Base-by-base conservation (phyloP, 1,140 invertebrate genomes). In the Aphidius gifuensis region DNA sequence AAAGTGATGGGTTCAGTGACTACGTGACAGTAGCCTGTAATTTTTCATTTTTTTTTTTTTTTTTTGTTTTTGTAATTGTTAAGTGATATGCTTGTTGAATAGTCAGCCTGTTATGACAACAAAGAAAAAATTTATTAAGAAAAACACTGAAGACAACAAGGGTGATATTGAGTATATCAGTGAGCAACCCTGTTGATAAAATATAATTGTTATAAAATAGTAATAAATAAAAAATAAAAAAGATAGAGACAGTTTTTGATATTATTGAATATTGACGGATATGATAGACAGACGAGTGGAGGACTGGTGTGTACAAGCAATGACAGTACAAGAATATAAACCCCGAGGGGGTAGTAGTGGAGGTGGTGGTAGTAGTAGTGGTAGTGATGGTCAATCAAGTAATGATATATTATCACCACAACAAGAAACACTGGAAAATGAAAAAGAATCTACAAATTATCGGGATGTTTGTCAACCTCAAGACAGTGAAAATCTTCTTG, bases 241-340 rank as follows among this genome's bases (percentile, higher is more conserved):
- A 47, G 45, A 9, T 16, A 16, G 16, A 44, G 40, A 9, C 38
- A 58, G 40, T 45, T 63, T 32, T 32, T 32, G 4, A 32, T 3
- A 32, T 32, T 3, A 32, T 32, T 32, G 23, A 32, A 32, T 40
- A 16, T 39, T 39, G 11, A 11, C 23, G 55, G 67, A 46, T 56
- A 73, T 73, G 69, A 69, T 70, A 62, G 69, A 70, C 69, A 67
- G 61, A 51, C 68, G 66, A 48, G 67, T 71, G 38, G 69, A 68
- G 7, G 68, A 71, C 63, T 68, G 71, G 68, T 72, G 72, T 65
- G 66, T 69, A n/a, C 65, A 68, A 64, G 59, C 61, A 49, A 81
- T 81, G 80, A 80, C 80, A 64, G 80, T 80, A 57, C 79, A 80
- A 63, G 79, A 80, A 71, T 75, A 77, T 61, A 81, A 80, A 57